Percentiles rank a stretch among this genome's conserved stretches.
Conservation (phyloP, 2,113 vertebrate species). For the Recurvirostra avosetta region DNA sequence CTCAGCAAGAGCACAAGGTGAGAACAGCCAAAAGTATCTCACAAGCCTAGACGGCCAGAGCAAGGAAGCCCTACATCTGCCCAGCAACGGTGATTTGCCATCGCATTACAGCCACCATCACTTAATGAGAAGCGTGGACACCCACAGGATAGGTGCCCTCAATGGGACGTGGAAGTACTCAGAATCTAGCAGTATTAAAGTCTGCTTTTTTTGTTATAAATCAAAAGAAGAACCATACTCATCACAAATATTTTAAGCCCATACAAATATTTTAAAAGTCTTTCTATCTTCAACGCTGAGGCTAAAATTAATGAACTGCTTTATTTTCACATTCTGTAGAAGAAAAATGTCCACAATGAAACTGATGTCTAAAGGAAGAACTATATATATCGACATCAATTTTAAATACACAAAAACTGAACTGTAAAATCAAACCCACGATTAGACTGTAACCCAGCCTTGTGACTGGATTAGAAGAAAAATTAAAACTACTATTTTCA, state of each 20-base stretch:
- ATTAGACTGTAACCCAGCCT: neutral
- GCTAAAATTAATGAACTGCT: neutral
- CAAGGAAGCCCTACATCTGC: neutral
- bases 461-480: neutral
- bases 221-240: neutral
- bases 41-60: fast-evolving
- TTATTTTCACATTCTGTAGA: neutral
- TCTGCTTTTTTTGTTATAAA: neutral
- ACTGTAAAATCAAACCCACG: neutral
- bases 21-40: neutral
- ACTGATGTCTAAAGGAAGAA: neutral
- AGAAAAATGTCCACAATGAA: neutral
- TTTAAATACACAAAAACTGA: neutral
- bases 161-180: fast-evolving
- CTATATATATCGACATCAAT: neutral
- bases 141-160: neutral
- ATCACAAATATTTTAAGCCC: neutral
- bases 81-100: too few species aligned
- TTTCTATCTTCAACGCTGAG: neutral
- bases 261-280: neutral
- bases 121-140: neutral
- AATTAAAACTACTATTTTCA: neutral
- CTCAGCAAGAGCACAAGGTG: neutral
- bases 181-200: neutral
- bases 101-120: fast-evolving